Conservation (phyloP, 2,113 vertebrate species). For the Oncorhynchus clarkii region DNA sequence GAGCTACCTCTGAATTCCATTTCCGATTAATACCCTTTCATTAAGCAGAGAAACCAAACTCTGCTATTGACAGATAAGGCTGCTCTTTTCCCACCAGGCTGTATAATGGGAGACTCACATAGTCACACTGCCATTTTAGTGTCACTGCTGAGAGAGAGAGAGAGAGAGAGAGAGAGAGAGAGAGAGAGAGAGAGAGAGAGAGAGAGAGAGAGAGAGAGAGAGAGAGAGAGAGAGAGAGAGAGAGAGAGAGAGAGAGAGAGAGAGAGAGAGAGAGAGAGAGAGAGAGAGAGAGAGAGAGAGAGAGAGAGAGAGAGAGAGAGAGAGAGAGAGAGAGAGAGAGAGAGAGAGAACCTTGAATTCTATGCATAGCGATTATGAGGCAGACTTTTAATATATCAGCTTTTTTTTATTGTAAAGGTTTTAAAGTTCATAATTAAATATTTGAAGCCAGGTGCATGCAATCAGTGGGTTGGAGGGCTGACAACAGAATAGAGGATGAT, state of each 20-base stretch:
- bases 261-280: neutral
- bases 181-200: neutral
- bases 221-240: neutral
- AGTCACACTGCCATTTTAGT: constrained; percentile 5
- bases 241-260: neutral
- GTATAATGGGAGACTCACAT: constrained; percentile 28
- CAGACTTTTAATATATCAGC: constrained; percentile 45
- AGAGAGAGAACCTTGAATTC: constrained; percentile 33
- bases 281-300: neutral
- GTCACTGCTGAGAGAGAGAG: neutral
- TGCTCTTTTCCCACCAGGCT: constrained; percentile 30
- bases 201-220: neutral
- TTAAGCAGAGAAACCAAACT: constrained; percentile 2
- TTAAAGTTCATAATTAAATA: constrained; percentile 35
- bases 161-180: neutral
- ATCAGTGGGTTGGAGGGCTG: constrained; percentile 7
- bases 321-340: neutral
- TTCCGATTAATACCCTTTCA: neutral
- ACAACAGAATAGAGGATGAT: neutral
- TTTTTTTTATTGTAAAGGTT: constrained; percentile 22
- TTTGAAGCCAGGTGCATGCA: constrained; percentile 34
- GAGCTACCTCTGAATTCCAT: neutral
- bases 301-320: neutral
- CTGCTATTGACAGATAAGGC: constrained; percentile 51
- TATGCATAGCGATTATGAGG: constrained; percentile 24